phyloP scores from a whole-genome alignment of 2,113 vertebrate species.

The Crotalus tigris region DNA sequence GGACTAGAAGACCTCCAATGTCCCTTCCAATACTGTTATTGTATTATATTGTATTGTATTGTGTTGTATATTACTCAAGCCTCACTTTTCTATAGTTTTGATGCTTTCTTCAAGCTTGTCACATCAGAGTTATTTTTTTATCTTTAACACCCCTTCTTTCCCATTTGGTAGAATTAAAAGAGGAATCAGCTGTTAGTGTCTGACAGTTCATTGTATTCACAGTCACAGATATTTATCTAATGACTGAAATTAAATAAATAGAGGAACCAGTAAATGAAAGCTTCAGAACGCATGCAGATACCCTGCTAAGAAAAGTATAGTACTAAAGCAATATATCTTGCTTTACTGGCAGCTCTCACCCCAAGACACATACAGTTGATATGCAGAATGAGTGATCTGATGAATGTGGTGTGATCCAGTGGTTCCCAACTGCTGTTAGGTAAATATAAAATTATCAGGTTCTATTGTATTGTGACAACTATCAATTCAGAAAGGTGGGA shows the following conservation, averaged over 20 bases:
- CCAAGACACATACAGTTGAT: not conserved
- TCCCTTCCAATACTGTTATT: no score
- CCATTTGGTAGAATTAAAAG: not conserved
- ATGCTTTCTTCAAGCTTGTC: not conserved
- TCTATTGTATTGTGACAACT: not conserved
- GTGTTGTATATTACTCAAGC: not conserved
- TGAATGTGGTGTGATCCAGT: not conserved
- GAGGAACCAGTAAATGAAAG: not conserved
- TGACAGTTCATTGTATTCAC: not conserved
- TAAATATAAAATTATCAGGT: not conserved
- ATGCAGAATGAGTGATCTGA: not conserved
- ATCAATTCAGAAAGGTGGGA: not conserved
- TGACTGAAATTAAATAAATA: not conserved
- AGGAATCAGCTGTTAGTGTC: not conserved
- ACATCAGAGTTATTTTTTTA: not conserved
- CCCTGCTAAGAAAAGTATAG: not conserved
- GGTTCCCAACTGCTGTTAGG: not conserved
- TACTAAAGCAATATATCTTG: not conserved
- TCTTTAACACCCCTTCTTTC: not conserved
- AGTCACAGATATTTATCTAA: not conserved
- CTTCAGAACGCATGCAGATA: not conserved
- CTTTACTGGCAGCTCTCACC: not conserved
- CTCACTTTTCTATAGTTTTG: not conserved
- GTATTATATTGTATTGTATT: no score
- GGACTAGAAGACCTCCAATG: no score